Percentiles rank a stretch among this genome's conserved stretches.
These are phyloP conservation scores for Ciconia stormi DNA, from an alignment of 2,113 vertebrate genomes.

Conservation along the genomic window DNA sequence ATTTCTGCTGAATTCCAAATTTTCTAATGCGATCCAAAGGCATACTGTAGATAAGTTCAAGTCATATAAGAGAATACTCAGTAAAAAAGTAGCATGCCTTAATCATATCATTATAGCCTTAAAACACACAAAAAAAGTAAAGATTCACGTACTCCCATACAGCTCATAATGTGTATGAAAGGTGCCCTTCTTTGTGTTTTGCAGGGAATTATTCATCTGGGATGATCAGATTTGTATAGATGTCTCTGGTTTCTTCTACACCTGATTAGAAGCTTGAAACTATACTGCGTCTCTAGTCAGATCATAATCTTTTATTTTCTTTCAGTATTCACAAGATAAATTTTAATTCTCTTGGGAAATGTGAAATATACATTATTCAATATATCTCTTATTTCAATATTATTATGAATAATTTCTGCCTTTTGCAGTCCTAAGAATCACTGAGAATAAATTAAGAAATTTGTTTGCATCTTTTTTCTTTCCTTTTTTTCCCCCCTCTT, in stretches of 20 bases:
- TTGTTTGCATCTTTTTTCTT: neutral
- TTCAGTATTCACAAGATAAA: neutral
- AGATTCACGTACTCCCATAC: neutral
- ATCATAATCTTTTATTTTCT: neutral
- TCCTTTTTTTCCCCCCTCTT: neutral
- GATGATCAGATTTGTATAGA: neutral
- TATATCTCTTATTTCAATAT: neutral
- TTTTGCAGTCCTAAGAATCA: neutral
- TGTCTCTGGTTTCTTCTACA: neutral
- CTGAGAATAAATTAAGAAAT: neutral
- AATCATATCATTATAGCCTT: neutral
- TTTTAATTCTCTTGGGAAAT: neutral
- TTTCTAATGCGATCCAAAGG: neutral
- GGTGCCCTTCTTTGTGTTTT: neutral
- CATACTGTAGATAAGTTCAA: neutral
- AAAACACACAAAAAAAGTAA: neutral
- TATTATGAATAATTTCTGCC: neutral
- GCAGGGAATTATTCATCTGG: neutral
- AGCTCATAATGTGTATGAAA: neutral
- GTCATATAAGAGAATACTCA: neutral
- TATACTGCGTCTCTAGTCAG: neutral
- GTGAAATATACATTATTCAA: neutral
- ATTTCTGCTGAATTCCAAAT: neutral
- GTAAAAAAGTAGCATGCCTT: neutral
- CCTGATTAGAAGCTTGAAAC: neutral